A percentile compares a stretch with the other conserved stretches of the same genome.
These are phyloP conservation scores for Lepus oiostolus DNA, from an alignment of 2,797 vertebrate genomes.

Conservation along the genomic window DNA sequence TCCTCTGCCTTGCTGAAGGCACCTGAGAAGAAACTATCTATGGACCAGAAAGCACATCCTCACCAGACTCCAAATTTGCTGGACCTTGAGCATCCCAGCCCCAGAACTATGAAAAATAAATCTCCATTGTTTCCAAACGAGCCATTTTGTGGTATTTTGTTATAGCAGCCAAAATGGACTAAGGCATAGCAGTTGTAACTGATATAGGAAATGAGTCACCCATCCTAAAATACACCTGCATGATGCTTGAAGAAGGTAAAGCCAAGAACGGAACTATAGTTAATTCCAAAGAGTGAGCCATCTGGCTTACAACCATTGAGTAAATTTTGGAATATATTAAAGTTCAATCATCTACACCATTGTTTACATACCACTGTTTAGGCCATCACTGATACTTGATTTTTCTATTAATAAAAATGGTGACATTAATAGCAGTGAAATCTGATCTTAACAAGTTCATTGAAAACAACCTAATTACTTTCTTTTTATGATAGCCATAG, in stretches of 20 bases:
- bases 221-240: not conserved
- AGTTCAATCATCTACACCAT: constrained; percentile 7
- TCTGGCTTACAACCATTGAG: not conserved
- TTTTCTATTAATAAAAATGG: constrained; percentile 9
- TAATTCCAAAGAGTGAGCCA: not conserved
- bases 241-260: not conserved
- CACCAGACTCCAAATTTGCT: not conserved
- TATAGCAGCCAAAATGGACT: not conserved
- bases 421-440: not conserved
- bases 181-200: not conserved
- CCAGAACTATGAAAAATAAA: not conserved
- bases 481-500: not conserved
- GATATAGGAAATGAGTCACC: not conserved
- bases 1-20: not conserved
- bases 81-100: not conserved
- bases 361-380: not conserved
- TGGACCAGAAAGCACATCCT: not conserved
- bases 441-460: not conserved
- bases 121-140: not conserved
- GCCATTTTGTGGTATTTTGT: not conserved
- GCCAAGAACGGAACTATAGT: not conserved
- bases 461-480: not conserved
- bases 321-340: constrained; percentile 26
- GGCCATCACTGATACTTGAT: not conserved
- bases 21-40: not conserved